Evolutionary conservation across 2,888 invertebrate genomes (phyloP), one percentile per base, ranked within the genome.

Genomic region (Drosophila parthenogenetica): DNA sequence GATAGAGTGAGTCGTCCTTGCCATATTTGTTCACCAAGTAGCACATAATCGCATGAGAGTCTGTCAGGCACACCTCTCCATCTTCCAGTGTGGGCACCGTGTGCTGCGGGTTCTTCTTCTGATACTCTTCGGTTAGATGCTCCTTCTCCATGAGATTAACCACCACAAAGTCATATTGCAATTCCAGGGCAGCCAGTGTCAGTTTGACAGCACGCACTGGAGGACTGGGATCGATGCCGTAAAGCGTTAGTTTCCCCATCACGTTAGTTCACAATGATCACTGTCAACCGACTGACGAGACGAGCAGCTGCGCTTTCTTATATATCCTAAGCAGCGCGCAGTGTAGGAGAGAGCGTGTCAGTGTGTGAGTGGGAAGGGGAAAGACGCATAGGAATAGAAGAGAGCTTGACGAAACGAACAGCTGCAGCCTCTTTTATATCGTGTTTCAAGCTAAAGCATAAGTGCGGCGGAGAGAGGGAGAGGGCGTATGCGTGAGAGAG

Each of bases 191-290:
- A 65, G 94, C 94, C 8, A 95, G 94, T 0, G 94, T 92, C 49
- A 95, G 90, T 42, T 94, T 92, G 4, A 94, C 95, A 0, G 94
- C 90, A 7, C 95, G 93, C 90, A 94, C 95, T 11, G 95, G 95
- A 0, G 94, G 92, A 73, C 95, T 95, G 16, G 64, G 54, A 49
- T 77, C 69, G 25, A 71, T 19, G 32, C 90, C 90, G 54, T 90
- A 86, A 1, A 89, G 73, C 49, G 72, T 68, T 22, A 69, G 35
- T 62, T 87, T 84, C 14, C 54, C 69, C 90, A 90, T 89, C 1
- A 35, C 5, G 35, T 35, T 13, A 13, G 35, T 35, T 35, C 35
- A 29, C 35, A 29, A 8, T 29, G 40, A 17, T 29, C 14, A 25
- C 40, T 53, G 40, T 7, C 17, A 25, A 50, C 50, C 13, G 43